Conservation (phyloP, 2,888 invertebrate genomes). For the Troides aeacus region DNA sequence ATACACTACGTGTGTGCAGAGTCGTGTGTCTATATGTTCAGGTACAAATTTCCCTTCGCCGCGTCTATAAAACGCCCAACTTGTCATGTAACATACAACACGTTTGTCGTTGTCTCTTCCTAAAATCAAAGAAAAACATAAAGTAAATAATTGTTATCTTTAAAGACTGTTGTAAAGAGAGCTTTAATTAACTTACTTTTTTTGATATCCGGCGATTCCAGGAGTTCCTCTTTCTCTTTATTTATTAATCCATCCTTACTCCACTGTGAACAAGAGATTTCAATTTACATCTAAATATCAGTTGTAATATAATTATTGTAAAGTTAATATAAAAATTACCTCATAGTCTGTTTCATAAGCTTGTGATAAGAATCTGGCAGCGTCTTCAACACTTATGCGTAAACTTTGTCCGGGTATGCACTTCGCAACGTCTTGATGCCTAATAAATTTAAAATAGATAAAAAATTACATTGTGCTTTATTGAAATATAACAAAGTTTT, state of each 20-base stretch:
- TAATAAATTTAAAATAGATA: conserved; percentile 35
- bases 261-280: conserved; percentile 33
- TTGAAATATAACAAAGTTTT: too few relatives aligned
- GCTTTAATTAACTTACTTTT: conserved; percentile 46
- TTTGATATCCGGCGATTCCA: conserved; percentile 46
- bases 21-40: conserved; percentile 87
- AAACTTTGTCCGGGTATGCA: conserved; percentile 82
- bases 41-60: conserved; percentile 92
- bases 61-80: conserved; percentile 93
- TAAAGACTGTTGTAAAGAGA: not conserved
- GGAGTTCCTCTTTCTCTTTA: conserved; percentile 46
- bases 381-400: conserved; percentile 69
- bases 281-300: not conserved
- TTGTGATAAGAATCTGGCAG: conserved; percentile 60
- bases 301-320: not conserved
- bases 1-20: conserved; percentile 94
- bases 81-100: conserved; percentile 92
- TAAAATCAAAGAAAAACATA: conserved; percentile 33
- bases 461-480: too few relatives aligned
- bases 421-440: conserved; percentile 72
- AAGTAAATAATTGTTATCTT: not conserved
- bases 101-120: conserved; percentile 65
- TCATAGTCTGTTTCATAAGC: conserved; percentile 70
- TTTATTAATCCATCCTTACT: conserved; percentile 33
- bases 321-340: conserved; percentile 40